Evolutionary conservation across 92 coral and sea anemone species (phyloP).

Genomic region (Scolanthus callimorphus): DNA sequence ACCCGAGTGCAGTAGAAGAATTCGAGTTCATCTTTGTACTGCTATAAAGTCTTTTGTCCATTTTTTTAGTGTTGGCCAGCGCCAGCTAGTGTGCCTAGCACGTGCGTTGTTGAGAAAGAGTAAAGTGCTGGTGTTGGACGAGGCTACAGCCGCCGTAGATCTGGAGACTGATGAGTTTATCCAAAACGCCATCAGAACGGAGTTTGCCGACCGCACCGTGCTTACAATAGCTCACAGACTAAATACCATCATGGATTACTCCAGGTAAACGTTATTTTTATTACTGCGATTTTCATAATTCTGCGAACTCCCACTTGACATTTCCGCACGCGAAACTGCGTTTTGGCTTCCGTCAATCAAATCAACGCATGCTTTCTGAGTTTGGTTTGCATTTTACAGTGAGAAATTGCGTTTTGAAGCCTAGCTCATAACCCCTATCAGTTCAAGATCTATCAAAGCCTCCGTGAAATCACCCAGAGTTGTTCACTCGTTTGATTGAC

Average conservation of each 20-base stretch:
- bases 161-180: slow-evolving; percentile 96
- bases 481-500: too few species aligned
- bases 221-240: slow-evolving; percentile 94
- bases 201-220: slow-evolving; percentile 93
- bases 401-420: slow-evolving; percentile 58
- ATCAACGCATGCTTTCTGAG: slow-evolving; percentile 65
- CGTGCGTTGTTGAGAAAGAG: slow-evolving; percentile 90
- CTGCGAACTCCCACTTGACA: slow-evolving; percentile 70
- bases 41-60: too few species aligned
- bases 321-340: too few species aligned
- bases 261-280: slow-evolving; percentile 52
- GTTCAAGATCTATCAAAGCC: slow-evolving; percentile 61
- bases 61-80: slow-evolving; percentile 81
- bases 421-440: slow-evolving; percentile 73
- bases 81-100: slow-evolving; percentile 91
- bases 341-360: too few species aligned
- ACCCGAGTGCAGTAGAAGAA: too few species aligned
- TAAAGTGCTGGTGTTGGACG: slow-evolving; percentile 85
- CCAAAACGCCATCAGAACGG: slow-evolving; percentile 85
- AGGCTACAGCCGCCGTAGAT: slow-evolving; percentile 98
- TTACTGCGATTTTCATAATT: background rate
- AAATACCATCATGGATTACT: slow-evolving; percentile 92
- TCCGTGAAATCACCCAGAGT: too few species aligned
- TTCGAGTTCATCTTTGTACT: too few species aligned
- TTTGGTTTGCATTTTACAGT: slow-evolving; percentile 66